Conservation (phyloP, 2,888 invertebrate species). For the Mactromeris polynyma region DNA sequence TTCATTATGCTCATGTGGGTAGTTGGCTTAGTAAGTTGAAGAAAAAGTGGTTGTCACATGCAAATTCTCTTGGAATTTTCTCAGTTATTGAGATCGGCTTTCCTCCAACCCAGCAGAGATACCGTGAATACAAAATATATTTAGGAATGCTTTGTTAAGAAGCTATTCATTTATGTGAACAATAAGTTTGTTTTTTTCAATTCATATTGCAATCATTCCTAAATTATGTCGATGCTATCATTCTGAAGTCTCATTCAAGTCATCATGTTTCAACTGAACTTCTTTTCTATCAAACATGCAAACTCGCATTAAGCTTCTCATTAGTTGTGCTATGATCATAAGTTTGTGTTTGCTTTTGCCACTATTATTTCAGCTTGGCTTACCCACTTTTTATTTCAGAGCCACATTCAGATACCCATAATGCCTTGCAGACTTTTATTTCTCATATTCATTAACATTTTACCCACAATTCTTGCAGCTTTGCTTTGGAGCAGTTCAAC, state of each 20-base stretch:
- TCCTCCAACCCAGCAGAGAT: no score
- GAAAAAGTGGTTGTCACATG: no score
- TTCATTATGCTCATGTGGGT: no score
- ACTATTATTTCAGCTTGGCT: background rate
- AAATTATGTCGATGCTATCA: background rate
- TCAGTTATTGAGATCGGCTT: no score
- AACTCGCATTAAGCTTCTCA: background rate
- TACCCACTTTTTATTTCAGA: constrained; percentile 28
- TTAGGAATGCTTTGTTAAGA: background rate
- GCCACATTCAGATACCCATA: background rate
- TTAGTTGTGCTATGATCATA: background rate
- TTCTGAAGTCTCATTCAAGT: background rate
- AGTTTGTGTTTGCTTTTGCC: background rate
- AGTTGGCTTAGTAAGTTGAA: no score
- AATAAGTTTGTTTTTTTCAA: no score
- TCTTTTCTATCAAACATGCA: background rate
- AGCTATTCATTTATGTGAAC: background rate
- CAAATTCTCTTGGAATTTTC: no score
- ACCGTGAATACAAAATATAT: no score
- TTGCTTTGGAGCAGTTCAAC: constrained; percentile 6
- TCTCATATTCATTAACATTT: constrained; percentile 2
- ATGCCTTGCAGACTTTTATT: background rate
- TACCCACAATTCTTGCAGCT: constrained; percentile 19
- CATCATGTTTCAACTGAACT: background rate
- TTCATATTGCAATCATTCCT: background rate